phyloP scores from a whole-genome alignment of 2,113 vertebrate genomes.

The Potamarius usumacintae region DNA sequence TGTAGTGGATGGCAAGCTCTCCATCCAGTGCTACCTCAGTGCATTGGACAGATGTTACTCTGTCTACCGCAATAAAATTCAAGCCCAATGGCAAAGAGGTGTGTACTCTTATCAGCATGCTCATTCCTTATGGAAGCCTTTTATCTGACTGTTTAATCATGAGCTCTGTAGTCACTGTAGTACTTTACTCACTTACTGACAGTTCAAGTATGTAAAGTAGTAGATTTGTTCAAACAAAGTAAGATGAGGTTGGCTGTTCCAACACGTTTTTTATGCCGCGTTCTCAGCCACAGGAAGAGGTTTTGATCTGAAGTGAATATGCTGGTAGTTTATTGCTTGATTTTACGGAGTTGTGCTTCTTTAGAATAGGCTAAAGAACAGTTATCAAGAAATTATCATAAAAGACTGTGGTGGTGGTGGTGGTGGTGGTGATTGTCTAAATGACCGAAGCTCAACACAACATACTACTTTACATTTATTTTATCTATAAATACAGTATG shows the following conservation, averaged over 20 bases:
- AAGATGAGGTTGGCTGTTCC: neutral
- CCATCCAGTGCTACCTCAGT: slow-evolving; percentile 95
- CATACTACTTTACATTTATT: neutral
- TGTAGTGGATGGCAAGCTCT: slow-evolving; percentile 92
- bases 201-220: slow-evolving; percentile 48
- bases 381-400: neutral
- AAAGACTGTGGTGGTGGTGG: neutral
- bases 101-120: neutral
- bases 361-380: neutral
- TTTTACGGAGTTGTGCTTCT: neutral
- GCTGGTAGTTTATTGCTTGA: neutral
- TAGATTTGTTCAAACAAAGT: neutral
- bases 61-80: slow-evolving; percentile 91
- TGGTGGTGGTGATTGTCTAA: neutral
- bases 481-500: neutral
- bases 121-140: neutral
- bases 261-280: neutral
- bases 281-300: neutral
- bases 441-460: neutral
- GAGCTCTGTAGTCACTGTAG: neutral
- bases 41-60: slow-evolving; percentile 92
- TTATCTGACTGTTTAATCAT: neutral
- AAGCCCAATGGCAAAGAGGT: slow-evolving; percentile 93
- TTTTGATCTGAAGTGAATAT: neutral
- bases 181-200: neutral